Evolutionary conservation across 2,113 vertebrate genomes (phyloP).

Genomic region (Origma solitaria): DNA sequence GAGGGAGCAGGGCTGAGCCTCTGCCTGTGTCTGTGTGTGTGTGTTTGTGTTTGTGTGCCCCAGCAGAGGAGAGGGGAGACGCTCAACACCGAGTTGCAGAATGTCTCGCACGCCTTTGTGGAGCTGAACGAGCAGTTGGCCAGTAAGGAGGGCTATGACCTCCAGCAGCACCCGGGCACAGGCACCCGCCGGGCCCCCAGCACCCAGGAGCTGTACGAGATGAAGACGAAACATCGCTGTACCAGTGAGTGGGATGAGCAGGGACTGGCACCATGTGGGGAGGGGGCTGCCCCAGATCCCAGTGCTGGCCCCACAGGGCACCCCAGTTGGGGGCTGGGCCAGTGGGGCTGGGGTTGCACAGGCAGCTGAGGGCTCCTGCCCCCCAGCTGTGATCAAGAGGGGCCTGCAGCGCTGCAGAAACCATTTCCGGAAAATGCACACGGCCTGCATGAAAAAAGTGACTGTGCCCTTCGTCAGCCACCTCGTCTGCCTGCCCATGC

Average conservation of each 20-base stretch:
- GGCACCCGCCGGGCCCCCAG: accelerated
- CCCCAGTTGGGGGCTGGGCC: accelerated
- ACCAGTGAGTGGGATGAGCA: constrained; percentile 66
- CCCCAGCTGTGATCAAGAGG: constrained; percentile 71
- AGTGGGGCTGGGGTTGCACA: background rate
- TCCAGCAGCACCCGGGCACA: accelerated
- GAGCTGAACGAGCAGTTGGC: constrained; percentile 75
- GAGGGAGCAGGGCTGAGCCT: background rate
- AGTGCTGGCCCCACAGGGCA: accelerated
- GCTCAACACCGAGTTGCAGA: constrained; percentile 54
- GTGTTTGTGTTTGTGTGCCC: background rate
- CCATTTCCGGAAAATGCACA: constrained; percentile 70
- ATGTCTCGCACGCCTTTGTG: constrained; percentile 65
- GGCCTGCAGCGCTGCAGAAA: constrained; percentile 70
- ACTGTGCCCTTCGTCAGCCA: constrained; percentile 74
- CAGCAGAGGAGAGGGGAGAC: constrained; percentile 51
- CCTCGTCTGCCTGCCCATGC: constrained; percentile 89
- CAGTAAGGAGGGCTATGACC: constrained; percentile 64
- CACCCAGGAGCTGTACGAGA: constrained; percentile 76
- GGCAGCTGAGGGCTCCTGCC: background rate
- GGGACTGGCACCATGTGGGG: background rate
- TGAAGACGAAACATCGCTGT: constrained; percentile 81
- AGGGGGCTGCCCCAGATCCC: background rate
- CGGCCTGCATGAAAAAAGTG: constrained; percentile 43
- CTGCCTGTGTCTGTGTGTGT: background rate